Percentiles rank a stretch among this genome's conserved stretches.
These are phyloP conservation scores for Bombus polaris DNA, from an alignment of 1,140 invertebrate species.

Conservation along the genomic window DNA sequence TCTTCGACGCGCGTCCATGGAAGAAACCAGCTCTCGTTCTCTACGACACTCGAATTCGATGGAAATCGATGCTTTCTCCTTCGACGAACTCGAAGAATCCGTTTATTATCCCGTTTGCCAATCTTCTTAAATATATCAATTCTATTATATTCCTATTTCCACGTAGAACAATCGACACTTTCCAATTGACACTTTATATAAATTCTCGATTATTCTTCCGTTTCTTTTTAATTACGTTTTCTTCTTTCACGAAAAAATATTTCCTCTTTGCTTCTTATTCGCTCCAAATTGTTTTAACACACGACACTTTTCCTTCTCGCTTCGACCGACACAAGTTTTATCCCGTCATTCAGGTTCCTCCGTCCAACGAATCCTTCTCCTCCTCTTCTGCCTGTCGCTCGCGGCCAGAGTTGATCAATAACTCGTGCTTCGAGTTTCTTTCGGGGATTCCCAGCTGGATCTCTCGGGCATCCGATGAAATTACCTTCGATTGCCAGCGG, in stretches of 20 bases:
- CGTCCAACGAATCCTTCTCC: background rate
- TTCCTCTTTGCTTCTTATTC: too few relatives aligned
- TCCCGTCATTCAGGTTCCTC: background rate
- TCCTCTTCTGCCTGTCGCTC: background rate
- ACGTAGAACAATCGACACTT: conserved; percentile 9
- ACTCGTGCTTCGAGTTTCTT: conserved; percentile 8
- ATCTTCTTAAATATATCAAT: too few relatives aligned
- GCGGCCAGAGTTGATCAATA: conserved; percentile 23
- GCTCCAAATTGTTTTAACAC: background rate
- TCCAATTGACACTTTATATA: conserved; percentile 17
- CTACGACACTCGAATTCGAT: background rate
- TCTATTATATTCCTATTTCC: background rate
- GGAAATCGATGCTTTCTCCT: background rate
- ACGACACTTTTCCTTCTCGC: conserved; percentile 27
- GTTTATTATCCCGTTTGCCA: background rate
- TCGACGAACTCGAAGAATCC: background rate
- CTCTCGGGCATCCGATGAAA: conserved; percentile 32
- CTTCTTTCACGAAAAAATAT: background rate
- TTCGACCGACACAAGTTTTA: conserved; percentile 1
- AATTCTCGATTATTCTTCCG: background rate
- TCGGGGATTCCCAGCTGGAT: conserved; percentile 27
- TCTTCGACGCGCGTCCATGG: conserved; percentile 32
- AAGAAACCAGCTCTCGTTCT: background rate
- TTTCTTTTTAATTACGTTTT: too few relatives aligned
- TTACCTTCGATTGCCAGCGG: conserved; percentile 19